Evolutionary conservation across 2,888 invertebrate species (phyloP).

Genomic region (Leptarthrus brevirostris): DNA sequence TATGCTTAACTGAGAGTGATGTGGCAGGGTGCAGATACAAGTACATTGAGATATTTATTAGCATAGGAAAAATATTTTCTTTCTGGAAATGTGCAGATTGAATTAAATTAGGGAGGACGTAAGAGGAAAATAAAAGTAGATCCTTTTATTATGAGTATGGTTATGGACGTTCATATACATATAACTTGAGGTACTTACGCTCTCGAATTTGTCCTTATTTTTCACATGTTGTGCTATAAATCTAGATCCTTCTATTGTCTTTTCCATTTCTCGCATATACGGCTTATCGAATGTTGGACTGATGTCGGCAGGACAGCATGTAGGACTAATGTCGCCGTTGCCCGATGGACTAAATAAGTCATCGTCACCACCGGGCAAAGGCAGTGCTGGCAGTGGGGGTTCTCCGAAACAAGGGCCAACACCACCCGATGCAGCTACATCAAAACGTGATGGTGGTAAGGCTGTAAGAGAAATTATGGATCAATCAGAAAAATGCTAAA

Average conservation of each 20-base stretch:
- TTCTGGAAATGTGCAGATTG: background rate
- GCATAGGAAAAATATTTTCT: slow-evolving; percentile 2
- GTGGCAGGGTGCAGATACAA: slow-evolving; percentile 23
- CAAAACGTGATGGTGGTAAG: slow-evolving; percentile 70
- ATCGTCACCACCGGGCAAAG: slow-evolving; percentile 82
- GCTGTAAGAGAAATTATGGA: slow-evolving; percentile 63
- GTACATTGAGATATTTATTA: slow-evolving; percentile 25
- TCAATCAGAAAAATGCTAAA: slow-evolving; percentile 26
- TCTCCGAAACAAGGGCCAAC: slow-evolving; percentile 75
- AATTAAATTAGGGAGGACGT: too few relatives aligned
- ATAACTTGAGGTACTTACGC: slow-evolving; percentile 87
- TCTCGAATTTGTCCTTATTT: slow-evolving; percentile 94
- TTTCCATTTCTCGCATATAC: slow-evolving; percentile 86
- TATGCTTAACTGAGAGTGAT: slow-evolving; percentile 39
- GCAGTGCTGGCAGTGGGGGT: slow-evolving; percentile 76
- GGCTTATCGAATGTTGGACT: slow-evolving; percentile 87
- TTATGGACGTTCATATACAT: too few relatives aligned
- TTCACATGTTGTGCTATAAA: slow-evolving; percentile 96
- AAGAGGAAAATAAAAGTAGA: too few relatives aligned
- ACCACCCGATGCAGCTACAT: slow-evolving; percentile 75
- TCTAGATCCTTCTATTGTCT: slow-evolving; percentile 90
- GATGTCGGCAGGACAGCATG: slow-evolving; percentile 70
- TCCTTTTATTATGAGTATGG: too few relatives aligned
- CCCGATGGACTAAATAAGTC: slow-evolving; percentile 83
- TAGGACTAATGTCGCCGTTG: slow-evolving; percentile 70